Evolutionary conservation across 2,113 vertebrate species (phyloP).

Genomic region (Emydocephalus ijimae): DNA sequence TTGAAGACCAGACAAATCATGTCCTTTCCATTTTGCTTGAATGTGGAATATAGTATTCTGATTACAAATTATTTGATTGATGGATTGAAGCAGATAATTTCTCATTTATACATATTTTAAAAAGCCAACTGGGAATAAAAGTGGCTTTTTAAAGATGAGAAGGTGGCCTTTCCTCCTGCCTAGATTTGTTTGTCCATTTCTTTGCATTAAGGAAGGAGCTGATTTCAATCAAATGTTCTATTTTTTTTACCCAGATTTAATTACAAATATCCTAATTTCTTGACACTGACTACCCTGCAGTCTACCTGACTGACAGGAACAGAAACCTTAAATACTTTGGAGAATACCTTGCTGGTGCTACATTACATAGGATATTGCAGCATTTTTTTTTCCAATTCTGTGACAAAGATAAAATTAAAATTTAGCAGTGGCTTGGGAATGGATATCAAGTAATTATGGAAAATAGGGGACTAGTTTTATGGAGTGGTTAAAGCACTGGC

Average conservation of each 20-base stretch:
- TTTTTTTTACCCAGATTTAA: not conserved
- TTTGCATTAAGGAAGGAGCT: not conserved
- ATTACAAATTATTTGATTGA: not conserved
- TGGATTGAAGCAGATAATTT: not conserved
- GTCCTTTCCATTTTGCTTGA: not conserved
- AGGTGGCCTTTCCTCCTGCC: not conserved
- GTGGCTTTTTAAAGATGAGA: not conserved
- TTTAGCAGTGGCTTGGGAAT: not conserved
- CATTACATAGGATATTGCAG: not conserved
- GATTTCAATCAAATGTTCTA: not conserved
- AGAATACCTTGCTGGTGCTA: not conserved
- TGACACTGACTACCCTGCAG: not conserved
- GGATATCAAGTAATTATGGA: not conserved
- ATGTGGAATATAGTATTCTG: not conserved
- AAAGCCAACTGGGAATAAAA: not conserved
- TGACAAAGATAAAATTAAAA: not conserved
- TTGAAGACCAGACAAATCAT: constrained; percentile 7
- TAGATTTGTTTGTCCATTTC: not conserved
- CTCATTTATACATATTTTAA: not conserved
- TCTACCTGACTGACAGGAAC: not conserved
- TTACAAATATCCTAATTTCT: not conserved
- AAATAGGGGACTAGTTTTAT: not conserved
- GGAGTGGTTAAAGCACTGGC: not conserved
- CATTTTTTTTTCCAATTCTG: not conserved
- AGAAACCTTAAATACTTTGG: not conserved